Evolutionary conservation across 2,888 invertebrate species (phyloP), one percentile per base, ranked within the genome.

Genomic region (Nycteola revayana): DNA sequence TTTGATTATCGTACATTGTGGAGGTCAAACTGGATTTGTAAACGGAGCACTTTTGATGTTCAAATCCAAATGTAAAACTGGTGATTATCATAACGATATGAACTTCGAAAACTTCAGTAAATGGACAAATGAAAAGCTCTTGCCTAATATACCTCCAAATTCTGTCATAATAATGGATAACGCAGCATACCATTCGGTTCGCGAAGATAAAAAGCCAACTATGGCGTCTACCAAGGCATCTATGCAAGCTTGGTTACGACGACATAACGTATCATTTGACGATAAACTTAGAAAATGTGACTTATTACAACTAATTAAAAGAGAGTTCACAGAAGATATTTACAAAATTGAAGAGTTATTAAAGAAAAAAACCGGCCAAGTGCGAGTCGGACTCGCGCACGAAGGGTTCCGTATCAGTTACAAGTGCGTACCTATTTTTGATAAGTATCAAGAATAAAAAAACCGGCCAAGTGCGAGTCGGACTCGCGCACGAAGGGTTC

Each of bases 21-120:
- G 11, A n/a, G 8, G 25, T 7, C 34, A 17, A 24, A 10, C 2
- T 10, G 29, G 35, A 10, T 35, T 29, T 10, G 9, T 35, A 2
- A 10, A 29, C 6, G 21, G 14, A 10, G 25, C 25, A 8, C n/a
- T 35, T 10, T 6, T 25, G 4, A 35, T 35, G 3, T 34, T 34
- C 28, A 34, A 34, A 28, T 34, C 28, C 2, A 18, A 34, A 17
- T n/a, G 17, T 10, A 34, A 34, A 18, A 28, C 34, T 3, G 25
- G 28, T 6, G 28, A 34, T 10, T 28, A 34, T 8, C 11, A 28
- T 20, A 11, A 20, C 2, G 10, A 21, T 10, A 29, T 22, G 22
- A 11, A 29, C 8, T 17, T 8, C n/a, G 7, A 1, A 6, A 27
- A 18, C 14, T 27, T 27, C 7, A 9, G 9, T 9, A 18, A 27